Evolutionary conservation across 2,888 invertebrate species (phyloP).

Genomic region (Schizotus pectinicornis): DNA sequence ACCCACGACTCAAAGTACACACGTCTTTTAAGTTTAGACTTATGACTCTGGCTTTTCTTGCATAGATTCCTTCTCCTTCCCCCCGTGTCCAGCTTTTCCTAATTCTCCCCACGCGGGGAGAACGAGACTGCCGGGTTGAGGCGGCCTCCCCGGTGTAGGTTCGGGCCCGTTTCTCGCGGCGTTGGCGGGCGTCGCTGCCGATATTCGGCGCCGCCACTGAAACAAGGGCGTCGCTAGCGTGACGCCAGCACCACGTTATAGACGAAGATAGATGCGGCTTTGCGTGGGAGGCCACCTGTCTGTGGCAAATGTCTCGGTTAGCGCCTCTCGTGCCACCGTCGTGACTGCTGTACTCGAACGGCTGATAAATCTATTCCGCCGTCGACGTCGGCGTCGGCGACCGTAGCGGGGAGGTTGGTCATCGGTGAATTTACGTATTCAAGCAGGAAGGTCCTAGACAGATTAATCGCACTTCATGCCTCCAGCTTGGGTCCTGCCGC

Average conservation of each 20-base stretch:
- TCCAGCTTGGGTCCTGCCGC: not conserved
- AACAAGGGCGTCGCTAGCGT: constrained; percentile 12
- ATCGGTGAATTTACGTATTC: too few species aligned
- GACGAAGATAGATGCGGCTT: constrained; percentile 32
- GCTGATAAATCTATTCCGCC: constrained; percentile 52
- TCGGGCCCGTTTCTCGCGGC: too few species aligned
- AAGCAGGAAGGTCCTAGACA: not conserved
- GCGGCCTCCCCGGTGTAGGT: too few species aligned
- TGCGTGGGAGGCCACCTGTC: constrained; percentile 57
- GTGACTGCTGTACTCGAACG: constrained; percentile 41
- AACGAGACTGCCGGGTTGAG: too few species aligned
- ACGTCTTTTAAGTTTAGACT: too few species aligned
- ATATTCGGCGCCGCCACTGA: not conserved
- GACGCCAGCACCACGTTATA: constrained; percentile 5
- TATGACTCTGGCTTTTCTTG: too few species aligned
- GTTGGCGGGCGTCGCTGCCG: too few species aligned
- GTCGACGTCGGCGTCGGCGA: not conserved
- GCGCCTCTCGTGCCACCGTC: constrained; percentile 45
- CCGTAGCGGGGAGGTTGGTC: too few species aligned
- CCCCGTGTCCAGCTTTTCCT: too few species aligned
- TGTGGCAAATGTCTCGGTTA: constrained; percentile 58
- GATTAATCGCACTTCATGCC: constrained; percentile 11
- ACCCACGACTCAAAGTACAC: too few species aligned
- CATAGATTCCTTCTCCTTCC: too few species aligned
- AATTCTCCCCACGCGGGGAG: too few species aligned